A percentile compares a stretch with the other conserved stretches of the same genome.
Evolutionary conservation across 2,888 invertebrate species (phyloP).

Genomic region (Hoplodrina blanda): DNA sequence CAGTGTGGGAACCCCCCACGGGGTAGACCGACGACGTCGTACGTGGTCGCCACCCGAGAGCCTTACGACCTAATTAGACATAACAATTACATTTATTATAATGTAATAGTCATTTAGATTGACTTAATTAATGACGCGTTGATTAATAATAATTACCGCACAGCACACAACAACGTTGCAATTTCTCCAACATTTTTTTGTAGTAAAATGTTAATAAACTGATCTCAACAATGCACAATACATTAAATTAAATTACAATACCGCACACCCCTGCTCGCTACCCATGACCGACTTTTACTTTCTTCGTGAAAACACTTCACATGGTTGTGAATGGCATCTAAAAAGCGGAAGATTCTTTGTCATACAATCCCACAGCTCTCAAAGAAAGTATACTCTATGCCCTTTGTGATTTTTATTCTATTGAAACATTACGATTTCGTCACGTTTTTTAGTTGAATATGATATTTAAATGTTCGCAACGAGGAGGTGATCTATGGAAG

Average conservation of each 20-base stretch:
- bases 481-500: neutral
- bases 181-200: constrained; percentile 33
- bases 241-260: constrained; percentile 40
- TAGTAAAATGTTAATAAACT: constrained; percentile 35
- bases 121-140: neutral
- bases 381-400: constrained; percentile 68
- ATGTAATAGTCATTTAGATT: too few relatives aligned
- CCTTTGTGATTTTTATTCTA: constrained; percentile 59
- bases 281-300: constrained; percentile 87
- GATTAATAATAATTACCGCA: constrained; percentile 1
- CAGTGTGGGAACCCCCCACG: too few relatives aligned
- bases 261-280: constrained; percentile 54
- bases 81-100: too few relatives aligned
- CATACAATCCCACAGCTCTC: constrained; percentile 84
- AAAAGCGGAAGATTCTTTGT: constrained; percentile 85
- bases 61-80: too few relatives aligned
- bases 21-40: too few relatives aligned
- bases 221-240: constrained; percentile 50
- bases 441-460: constrained; percentile 38
- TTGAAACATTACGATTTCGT: constrained; percentile 45
- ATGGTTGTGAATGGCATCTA: constrained; percentile 81
- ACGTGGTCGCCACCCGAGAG: too few relatives aligned
- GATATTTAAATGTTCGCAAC: constrained; percentile 15
- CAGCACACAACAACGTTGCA: neutral
- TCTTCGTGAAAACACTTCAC: constrained; percentile 87